Evolutionary conservation across 1,140 invertebrate genomes (phyloP).

Genomic region (Drosophila ficusphila): DNA sequence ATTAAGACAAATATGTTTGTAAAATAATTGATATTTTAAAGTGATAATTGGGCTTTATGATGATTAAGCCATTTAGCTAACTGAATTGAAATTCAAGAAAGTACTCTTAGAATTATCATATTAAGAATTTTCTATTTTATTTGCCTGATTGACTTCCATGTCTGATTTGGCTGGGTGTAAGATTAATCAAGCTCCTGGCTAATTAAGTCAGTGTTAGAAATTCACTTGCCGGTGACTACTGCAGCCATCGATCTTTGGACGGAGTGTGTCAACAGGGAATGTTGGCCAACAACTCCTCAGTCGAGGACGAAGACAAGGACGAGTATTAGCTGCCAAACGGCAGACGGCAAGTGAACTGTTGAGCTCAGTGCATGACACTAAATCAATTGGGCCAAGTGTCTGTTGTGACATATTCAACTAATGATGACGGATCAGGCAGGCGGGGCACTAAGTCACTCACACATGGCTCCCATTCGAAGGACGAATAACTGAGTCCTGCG

Average conservation of each 20-base stretch:
- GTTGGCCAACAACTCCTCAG: conserved; percentile 3
- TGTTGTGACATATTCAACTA: conserved; percentile 60
- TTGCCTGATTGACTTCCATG: not conserved
- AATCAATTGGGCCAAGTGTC: conserved; percentile 61
- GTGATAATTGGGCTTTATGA: no score
- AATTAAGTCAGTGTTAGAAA: conserved; percentile 36
- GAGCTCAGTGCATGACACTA: conserved; percentile 48
- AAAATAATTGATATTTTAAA: no score
- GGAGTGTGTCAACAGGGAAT: conserved; percentile 10
- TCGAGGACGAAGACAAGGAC: not conserved
- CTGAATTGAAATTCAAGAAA: not conserved
- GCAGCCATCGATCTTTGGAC: conserved; percentile 22
- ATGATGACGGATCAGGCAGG: conserved; percentile 55
- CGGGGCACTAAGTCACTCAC: conserved; percentile 49
- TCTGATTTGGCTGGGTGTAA: conserved; percentile 14
- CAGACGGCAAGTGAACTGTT: conserved; percentile 35
- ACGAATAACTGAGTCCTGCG: not conserved
- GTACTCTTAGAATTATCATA: not conserved
- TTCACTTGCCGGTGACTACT: conserved; percentile 7
- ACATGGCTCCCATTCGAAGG: conserved; percentile 8
- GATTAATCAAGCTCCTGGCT: conserved; percentile 7
- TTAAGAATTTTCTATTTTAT: not conserved
- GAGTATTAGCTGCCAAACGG: conserved; percentile 3
- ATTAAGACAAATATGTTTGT: no score
- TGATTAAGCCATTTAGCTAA: no score